A percentile compares a stretch with the other conserved stretches of the same genome.
Evolutionary conservation across 1,140 invertebrate species (phyloP).

Genomic region (Drosophila murphyi): DNA sequence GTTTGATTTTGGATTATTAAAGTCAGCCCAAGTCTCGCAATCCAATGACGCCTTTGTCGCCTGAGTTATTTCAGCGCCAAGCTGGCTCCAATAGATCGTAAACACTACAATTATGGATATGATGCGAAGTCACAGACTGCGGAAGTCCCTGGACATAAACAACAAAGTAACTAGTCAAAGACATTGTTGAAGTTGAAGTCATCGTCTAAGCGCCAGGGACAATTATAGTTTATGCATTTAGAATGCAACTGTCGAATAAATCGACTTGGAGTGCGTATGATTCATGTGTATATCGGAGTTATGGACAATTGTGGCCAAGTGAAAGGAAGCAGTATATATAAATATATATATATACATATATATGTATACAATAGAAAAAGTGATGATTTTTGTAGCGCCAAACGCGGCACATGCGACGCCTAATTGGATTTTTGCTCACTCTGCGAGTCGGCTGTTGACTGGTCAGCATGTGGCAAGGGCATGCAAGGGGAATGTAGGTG

Average conservation of each 20-base stretch:
- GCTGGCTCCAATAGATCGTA: constrained; percentile 11
- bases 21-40: too few species aligned
- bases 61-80: constrained; percentile 5
- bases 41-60: too few species aligned
- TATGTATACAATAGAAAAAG: constrained; percentile 28
- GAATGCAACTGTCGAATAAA: constrained; percentile 51
- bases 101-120: constrained; percentile 23
- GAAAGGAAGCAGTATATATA: constrained; percentile 14
- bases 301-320: constrained; percentile 12
- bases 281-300: constrained; percentile 41
- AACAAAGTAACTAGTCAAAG: constrained; percentile 42
- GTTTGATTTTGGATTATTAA: too few species aligned
- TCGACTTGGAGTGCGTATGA: constrained; percentile 47
- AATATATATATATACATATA: too few species aligned
- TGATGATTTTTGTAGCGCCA: constrained; percentile 48
- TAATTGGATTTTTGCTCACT: constrained; percentile 48
- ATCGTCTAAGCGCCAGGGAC: constrained; percentile 34
- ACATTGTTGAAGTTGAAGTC: constrained; percentile 25
- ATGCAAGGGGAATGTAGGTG: background rate
- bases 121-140: constrained; percentile 4
- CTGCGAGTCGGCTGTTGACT: constrained; percentile 9
- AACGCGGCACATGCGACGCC: constrained; percentile 46
- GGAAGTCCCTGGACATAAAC: constrained; percentile 34
- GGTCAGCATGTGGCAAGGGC: constrained; percentile 32
- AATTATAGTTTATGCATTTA: constrained; percentile 45